Evolutionary conservation across 2,888 invertebrate genomes (phyloP), one percentile per base, ranked within the genome.

Genomic region (Acanthosoma haemorrhoidale): DNA sequence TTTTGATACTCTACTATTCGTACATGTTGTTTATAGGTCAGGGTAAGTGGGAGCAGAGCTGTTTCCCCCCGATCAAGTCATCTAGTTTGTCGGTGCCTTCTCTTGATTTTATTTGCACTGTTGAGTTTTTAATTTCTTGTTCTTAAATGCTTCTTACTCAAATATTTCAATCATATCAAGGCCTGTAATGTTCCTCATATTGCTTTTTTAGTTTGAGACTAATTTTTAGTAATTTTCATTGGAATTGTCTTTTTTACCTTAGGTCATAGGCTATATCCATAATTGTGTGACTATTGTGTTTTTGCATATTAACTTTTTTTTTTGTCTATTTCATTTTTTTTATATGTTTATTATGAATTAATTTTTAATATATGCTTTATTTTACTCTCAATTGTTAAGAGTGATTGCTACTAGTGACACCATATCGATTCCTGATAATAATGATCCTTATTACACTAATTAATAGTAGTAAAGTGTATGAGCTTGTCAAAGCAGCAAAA

Each of bases 31-130:
- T 74, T 73, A 31, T 75, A 76, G 76, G 76, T 75, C 69, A 76
- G 76, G 76, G 76, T 76, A 76, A 76, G 76, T 76, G 73, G 25
- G 60, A 29, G 43, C 41, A 18, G 61, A 38, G 69, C 16, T 16
- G 60, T 67, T 29, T 64, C 41, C 29, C 64, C n/a, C 39, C 25
- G 38, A 58, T 38, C 58, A 68, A 68, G 58, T 29, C 68, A 58
- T 64, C 68, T 58, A 63, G 57, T 57, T 69, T 70, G n/a, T n/a
- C n/a, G 72, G 72, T 70, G 68, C 70, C 67, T 41, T 64, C 29
- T 70, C 34, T 70, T 60, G 60, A 59, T 69, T 68, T 64, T 58
- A 34, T 68, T 70, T 41, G 57, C 36, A 41, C 67, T 70, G 57
- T 68, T 59, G 16, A 29, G 43, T 39, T 43, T 38, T 61, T 39